Evolutionary conservation across 2,888 invertebrate genomes (phyloP).

Genomic region (Nomada fucata): DNA sequence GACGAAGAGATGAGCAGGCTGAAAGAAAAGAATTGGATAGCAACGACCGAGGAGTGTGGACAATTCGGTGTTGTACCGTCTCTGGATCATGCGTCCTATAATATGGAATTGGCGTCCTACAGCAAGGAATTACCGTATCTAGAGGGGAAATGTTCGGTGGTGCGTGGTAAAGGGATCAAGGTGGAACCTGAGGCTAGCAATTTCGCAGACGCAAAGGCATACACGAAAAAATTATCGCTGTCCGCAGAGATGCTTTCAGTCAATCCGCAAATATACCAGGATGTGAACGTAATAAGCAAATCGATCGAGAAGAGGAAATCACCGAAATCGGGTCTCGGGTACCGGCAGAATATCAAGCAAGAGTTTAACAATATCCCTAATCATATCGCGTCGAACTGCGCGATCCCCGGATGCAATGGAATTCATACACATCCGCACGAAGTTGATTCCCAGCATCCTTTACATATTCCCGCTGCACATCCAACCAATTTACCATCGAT

Average conservation of each 20-base stretch:
- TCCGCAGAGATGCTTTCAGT: constrained; percentile 54
- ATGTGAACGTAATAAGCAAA: constrained; percentile 50
- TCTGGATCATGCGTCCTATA: constrained; percentile 54
- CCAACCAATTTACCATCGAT: constrained; percentile 65
- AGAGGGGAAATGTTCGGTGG: constrained; percentile 56
- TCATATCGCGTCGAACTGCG: constrained; percentile 66
- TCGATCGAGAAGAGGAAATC: constrained; percentile 63
- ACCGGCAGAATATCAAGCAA: constrained; percentile 68
- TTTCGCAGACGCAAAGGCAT: constrained; percentile 62
- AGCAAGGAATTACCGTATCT: constrained; percentile 63
- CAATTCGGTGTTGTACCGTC: constrained; percentile 59
- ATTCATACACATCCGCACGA: constrained; percentile 67
- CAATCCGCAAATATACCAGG: constrained; percentile 56
- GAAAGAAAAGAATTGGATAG: constrained; percentile 57
- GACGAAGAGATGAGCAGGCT: constrained; percentile 70
- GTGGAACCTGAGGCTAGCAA: constrained; percentile 63
- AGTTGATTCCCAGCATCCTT: constrained; percentile 67
- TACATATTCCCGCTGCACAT: constrained; percentile 72
- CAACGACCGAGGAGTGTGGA: constrained; percentile 47
- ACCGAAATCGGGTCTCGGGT: constrained; percentile 58
- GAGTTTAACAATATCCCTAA: constrained; percentile 66
- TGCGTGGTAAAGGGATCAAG: constrained; percentile 65
- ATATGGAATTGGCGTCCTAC: constrained; percentile 61
- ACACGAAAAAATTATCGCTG: constrained; percentile 49
- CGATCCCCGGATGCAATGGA: constrained; percentile 63